phyloP scores from a whole-genome alignment of 2,888 invertebrate species.

The Rhabditoides inermis region DNA sequence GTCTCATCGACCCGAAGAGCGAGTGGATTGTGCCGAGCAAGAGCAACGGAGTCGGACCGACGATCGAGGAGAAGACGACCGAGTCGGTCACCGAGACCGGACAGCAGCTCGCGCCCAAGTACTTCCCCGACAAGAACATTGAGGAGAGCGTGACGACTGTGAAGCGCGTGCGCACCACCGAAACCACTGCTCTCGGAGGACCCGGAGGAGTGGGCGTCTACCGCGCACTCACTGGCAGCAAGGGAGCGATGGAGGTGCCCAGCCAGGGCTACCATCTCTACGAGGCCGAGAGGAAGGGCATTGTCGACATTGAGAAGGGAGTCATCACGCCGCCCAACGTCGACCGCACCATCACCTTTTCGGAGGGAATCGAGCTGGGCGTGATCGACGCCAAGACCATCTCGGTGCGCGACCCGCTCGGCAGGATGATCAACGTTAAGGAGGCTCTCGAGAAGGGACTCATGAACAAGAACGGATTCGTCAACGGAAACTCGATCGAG shows the following conservation, averaged over 20 bases:
- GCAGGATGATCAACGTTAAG: slow-evolving; percentile 70
- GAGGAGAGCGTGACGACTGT: slow-evolving; percentile 52
- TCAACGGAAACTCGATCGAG: slow-evolving; percentile 37
- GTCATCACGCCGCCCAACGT: slow-evolving; percentile 77
- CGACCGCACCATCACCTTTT: slow-evolving; percentile 72
- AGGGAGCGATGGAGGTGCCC: slow-evolving; percentile 65
- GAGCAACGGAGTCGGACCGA: slow-evolving; percentile 43
- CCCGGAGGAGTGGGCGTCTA: slow-evolving; percentile 46
- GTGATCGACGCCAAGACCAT: slow-evolving; percentile 71
- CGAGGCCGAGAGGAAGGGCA: slow-evolving; percentile 72
- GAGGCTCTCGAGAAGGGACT: slow-evolving; percentile 74
- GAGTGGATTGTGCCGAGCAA: slow-evolving; percentile 53
- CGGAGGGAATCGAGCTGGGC: slow-evolving; percentile 62
- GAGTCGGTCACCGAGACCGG: slow-evolving; percentile 51
- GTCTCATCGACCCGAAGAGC: slow-evolving; percentile 49
- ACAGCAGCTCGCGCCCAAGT: slow-evolving; percentile 51
- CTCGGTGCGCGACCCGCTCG: slow-evolving; percentile 76
- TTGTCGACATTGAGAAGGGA: slow-evolving; percentile 76
- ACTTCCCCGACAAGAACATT: slow-evolving; percentile 45
- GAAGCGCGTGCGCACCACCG: slow-evolving; percentile 48
- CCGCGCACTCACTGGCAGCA: slow-evolving; percentile 51
- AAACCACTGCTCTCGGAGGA: slow-evolving; percentile 49
- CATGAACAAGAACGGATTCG: slow-evolving; percentile 41
- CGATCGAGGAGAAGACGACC: slow-evolving; percentile 51
- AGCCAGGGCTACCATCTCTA: slow-evolving; percentile 73